A percentile compares a stretch with the other conserved stretches of the same genome.
Conservation (phyloP, 2,888 invertebrate genomes). For the Bedellia somnulentella region DNA sequence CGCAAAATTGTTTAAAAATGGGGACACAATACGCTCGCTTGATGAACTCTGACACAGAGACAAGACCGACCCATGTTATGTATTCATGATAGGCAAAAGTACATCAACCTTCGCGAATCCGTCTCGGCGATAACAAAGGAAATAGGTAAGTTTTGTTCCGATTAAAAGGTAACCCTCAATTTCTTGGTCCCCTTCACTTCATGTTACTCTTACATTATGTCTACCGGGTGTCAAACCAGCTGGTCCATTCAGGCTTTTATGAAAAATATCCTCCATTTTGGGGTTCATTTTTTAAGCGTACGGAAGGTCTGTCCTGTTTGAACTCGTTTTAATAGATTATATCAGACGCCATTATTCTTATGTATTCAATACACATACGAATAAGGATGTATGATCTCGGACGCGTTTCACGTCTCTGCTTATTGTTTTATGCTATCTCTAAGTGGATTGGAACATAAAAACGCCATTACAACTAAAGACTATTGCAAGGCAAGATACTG, state of each 20-base stretch:
- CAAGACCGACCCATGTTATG: slow-evolving; percentile 24
- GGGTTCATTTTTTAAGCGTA: slow-evolving; percentile 18
- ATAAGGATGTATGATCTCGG: too few species aligned
- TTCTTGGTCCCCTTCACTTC: slow-evolving; percentile 24
- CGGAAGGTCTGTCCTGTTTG: slow-evolving; percentile 20
- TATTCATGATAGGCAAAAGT: slow-evolving; percentile 19
- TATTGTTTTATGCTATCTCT: too few species aligned
- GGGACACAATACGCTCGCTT: slow-evolving; percentile 11
- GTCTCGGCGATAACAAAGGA: slow-evolving; percentile 29
- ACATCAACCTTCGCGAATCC: slow-evolving; percentile 30
- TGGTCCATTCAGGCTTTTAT: slow-evolving; percentile 41
- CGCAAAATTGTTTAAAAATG: slow-evolving; percentile 4
- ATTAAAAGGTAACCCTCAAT: slow-evolving; percentile 30
- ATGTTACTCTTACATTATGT: slow-evolving; percentile 31
- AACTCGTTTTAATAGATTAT: slow-evolving; percentile 5
- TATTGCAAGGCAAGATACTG: too few species aligned
- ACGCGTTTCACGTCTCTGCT: too few species aligned
- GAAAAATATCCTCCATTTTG: slow-evolving; percentile 7
- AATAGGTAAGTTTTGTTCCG: slow-evolving; percentile 24
- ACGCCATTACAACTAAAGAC: too few species aligned
- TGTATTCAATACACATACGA: too few species aligned
- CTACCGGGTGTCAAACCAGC: slow-evolving; percentile 39
- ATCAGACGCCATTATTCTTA: too few species aligned
- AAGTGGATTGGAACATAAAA: too few species aligned
- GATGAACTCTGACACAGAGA: slow-evolving; percentile 45